Percentiles rank a stretch among this genome's conserved stretches.
Evolutionary conservation across 2,797 vertebrate genomes (phyloP).

Genomic region (Fistularia tabacaria): DNA sequence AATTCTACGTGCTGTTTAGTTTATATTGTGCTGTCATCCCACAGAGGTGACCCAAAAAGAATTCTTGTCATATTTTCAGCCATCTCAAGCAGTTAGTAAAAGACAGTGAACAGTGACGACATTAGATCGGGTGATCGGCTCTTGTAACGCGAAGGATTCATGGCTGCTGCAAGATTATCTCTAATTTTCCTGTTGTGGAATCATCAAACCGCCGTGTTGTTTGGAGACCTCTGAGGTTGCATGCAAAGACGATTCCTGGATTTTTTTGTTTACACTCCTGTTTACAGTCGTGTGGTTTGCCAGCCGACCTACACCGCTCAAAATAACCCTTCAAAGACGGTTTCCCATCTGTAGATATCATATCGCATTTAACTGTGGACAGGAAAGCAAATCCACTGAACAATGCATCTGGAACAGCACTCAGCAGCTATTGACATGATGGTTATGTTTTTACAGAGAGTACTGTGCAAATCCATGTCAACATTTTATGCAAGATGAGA

Average conservation of each 20-base stretch:
- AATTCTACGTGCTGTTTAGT: too few relatives aligned
- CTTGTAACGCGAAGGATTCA: not conserved
- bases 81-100: not conserved
- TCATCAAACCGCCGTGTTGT: constrained; percentile 16
- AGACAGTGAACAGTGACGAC: constrained; percentile 3
- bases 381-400: constrained; percentile 21
- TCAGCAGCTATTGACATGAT: constrained; percentile 53
- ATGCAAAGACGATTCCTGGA: constrained; percentile 11
- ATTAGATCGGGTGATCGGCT: too few relatives aligned
- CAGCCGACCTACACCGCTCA: constrained; percentile 21
- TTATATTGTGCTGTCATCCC: too few relatives aligned
- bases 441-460: constrained; percentile 28
- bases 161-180: constrained; percentile 6
- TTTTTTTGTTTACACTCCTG: constrained; percentile 34
- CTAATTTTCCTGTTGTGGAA: constrained; percentile 18
- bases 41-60: too few relatives aligned
- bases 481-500: constrained; percentile 66
- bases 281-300: constrained; percentile 37
- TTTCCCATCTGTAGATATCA: constrained; percentile 43
- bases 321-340: constrained; percentile 22
- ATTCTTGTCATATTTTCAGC: too few relatives aligned
- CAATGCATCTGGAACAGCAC: constrained; percentile 50
- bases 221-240: constrained; percentile 4
- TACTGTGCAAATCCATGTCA: constrained; percentile 51
- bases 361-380: constrained; percentile 22